These are phyloP conservation scores for Heteromyza rotundicornis DNA, from an alignment of 2,888 invertebrate genomes.

Conservation along the genomic window DNA sequence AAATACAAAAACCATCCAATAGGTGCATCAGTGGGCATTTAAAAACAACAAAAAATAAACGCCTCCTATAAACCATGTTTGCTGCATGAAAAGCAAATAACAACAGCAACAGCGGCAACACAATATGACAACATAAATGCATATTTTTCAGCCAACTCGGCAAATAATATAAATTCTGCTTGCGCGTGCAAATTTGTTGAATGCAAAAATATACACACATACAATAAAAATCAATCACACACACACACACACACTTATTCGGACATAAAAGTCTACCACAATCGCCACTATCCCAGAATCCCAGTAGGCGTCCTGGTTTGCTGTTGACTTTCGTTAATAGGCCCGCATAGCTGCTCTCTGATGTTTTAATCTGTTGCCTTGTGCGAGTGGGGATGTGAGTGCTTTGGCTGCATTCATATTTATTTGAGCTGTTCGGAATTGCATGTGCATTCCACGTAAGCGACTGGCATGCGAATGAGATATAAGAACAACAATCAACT, in stretches of 20 bases:
- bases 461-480: not conserved
- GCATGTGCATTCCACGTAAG: not conserved
- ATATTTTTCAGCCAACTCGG: not conserved
- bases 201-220: not conserved
- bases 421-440: not conserved
- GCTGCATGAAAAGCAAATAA: not conserved
- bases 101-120: not conserved
- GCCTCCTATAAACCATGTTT: not conserved
- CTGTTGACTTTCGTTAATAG: not conserved
- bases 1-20: not conserved
- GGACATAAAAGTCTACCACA: not conserved
- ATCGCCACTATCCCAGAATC: not conserved
- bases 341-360: no score
- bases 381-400: not conserved
- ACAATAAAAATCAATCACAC: constrained; percentile 2
- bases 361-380: constrained; percentile 1
- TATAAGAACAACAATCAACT: not conserved
- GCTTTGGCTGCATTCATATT: not conserved
- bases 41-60: not conserved
- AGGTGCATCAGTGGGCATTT: no score
- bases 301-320: not conserved
- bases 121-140: not conserved
- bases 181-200: no score
- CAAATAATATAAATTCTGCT: not conserved
- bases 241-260: not conserved